phyloP scores from a whole-genome alignment of 1,140 invertebrate genomes.

The Danaus plexippus region DNA sequence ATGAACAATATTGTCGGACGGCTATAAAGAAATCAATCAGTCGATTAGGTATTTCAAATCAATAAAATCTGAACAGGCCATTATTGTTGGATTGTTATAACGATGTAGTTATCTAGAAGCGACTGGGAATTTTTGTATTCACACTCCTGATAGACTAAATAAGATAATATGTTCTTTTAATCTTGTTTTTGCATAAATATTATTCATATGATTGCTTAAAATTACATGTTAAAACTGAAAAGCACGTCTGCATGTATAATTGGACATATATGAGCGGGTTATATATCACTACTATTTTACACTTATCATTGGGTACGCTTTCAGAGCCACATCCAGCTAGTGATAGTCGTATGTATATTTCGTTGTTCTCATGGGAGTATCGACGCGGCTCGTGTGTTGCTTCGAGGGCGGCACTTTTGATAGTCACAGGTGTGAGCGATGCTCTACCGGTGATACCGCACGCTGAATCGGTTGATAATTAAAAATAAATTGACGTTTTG shows the following conservation, averaged over 20 bases:
- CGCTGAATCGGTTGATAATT: no score
- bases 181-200: no score
- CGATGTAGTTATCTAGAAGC: conserved; percentile 29
- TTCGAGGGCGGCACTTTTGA: conserved; percentile 39
- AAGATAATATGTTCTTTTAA: no score
- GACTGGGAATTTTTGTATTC: background rate
- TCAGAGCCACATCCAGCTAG: conserved; percentile 24
- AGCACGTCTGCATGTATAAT: no score
- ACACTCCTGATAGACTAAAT: no score
- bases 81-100: conserved; percentile 48
- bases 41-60: conserved; percentile 69
- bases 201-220: no score
- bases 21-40: conserved; percentile 71
- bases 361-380: conserved; percentile 57
- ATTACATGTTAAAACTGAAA: no score
- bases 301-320: background rate
- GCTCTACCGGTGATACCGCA: no score
- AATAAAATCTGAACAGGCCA: conserved; percentile 65
- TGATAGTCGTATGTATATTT: conserved; percentile 17
- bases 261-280: no score
- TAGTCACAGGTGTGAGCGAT: conserved; percentile 53
- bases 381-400: conserved; percentile 50
- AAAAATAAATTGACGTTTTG: no score
- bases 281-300: no score
- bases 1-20: conserved; percentile 50